A percentile compares a stretch with the other conserved stretches of the same genome.
phyloP scores from a whole-genome alignment of 2,888 invertebrate genomes.

The Acleris sparsana region DNA sequence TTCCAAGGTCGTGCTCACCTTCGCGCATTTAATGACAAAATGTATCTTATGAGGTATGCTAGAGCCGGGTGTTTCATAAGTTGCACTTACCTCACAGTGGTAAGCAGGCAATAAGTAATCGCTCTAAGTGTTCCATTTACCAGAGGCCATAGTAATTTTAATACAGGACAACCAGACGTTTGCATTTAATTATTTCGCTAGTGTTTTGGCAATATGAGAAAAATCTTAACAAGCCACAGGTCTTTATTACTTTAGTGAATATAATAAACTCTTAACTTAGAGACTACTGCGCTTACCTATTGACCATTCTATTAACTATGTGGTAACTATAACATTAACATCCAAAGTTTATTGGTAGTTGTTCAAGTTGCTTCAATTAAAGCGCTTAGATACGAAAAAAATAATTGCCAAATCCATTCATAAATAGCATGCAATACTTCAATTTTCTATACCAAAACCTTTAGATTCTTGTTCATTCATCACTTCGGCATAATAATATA shows the following conservation, averaged over 20 bases:
- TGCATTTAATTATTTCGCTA: constrained; percentile 6
- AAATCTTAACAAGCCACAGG: too few species aligned
- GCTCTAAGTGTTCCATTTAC: constrained; percentile 2
- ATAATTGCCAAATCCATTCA: background rate
- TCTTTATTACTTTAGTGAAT: too few species aligned
- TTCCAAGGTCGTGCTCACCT: constrained; percentile 51
- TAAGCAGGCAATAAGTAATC: constrained; percentile 18
- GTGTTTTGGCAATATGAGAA: background rate
- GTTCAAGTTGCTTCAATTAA: too few species aligned
- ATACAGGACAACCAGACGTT: background rate
- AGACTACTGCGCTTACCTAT: too few species aligned
- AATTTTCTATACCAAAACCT: constrained; percentile 16
- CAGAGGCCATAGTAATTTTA: constrained; percentile 2
- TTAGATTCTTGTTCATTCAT: constrained; percentile 37
- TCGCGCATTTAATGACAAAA: constrained; percentile 40
- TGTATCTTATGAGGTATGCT: constrained; percentile 19
- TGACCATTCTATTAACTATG: too few species aligned
- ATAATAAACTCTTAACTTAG: too few species aligned
- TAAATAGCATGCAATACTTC: constrained; percentile 12
- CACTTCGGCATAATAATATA: constrained; percentile 39
- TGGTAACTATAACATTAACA: too few species aligned
- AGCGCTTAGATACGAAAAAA: background rate
- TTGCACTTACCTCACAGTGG: constrained; percentile 22
- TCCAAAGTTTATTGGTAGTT: too few species aligned
- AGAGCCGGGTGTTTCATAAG: constrained; percentile 23